phyloP scores from a whole-genome alignment of 2,113 vertebrate species.

The Percina caprodes region DNA sequence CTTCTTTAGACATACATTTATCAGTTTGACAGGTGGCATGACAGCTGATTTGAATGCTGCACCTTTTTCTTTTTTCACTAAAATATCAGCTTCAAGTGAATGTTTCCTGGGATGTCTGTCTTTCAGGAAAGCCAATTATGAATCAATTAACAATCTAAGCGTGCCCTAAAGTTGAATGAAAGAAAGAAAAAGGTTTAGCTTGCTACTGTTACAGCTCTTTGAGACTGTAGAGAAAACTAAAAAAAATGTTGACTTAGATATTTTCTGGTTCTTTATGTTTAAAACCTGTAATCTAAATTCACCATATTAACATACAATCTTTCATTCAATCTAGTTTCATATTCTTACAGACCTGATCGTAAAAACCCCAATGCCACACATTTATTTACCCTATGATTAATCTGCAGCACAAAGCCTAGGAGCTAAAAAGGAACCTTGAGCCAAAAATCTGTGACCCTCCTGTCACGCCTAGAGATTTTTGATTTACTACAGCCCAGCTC shows the following conservation, averaged over 20 bases:
- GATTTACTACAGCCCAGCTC: conserved; percentile 65
- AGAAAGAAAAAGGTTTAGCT: neutral
- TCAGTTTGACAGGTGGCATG: conserved; percentile 51
- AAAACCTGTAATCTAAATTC: neutral
- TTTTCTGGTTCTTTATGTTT: neutral
- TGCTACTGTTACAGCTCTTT: neutral
- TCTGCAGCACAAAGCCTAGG: conserved; percentile 21
- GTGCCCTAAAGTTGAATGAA: neutral
- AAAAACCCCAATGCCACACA: neutral
- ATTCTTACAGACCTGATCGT: neutral
- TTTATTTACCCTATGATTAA: conserved; percentile 39
- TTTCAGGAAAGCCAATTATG: neutral
- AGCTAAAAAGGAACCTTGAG: conserved; percentile 36
- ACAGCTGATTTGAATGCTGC: conserved; percentile 16
- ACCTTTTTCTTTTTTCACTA: neutral
- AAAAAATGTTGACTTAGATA: neutral
- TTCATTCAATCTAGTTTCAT: neutral
- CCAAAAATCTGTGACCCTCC: conserved; percentile 41
- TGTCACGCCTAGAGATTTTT: conserved; percentile 51
- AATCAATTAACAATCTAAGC: neutral
- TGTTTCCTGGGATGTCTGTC: neutral
- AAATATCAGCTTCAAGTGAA: conserved; percentile 10
- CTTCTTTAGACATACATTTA: conserved; percentile 35
- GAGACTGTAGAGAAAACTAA: neutral
- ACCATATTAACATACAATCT: neutral